These are phyloP conservation scores for Tinamus major DNA, from an alignment of 2,797 vertebrate genomes.

Conservation along the genomic window DNA sequence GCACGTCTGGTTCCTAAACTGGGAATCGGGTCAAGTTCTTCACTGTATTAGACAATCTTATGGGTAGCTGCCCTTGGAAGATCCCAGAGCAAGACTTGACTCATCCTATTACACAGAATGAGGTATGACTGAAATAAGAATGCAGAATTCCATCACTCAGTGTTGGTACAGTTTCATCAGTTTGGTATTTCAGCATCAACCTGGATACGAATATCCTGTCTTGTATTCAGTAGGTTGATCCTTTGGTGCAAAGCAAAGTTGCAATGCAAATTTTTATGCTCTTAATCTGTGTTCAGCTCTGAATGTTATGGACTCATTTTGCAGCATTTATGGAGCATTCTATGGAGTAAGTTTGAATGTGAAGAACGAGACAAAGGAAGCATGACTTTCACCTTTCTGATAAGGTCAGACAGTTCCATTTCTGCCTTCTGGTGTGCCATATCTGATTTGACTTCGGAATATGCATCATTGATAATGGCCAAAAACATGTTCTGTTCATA, in stretches of 20 bases:
- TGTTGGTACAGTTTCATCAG: background rate
- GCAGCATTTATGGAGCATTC: background rate
- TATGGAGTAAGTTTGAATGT: background rate
- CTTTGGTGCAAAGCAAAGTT: background rate
- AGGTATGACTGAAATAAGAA: background rate
- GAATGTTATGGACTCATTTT: background rate
- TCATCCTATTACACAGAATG: background rate
- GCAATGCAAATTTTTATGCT: background rate
- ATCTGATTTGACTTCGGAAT: slow-evolving; percentile 96
- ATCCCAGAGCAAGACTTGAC: background rate
- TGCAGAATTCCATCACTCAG: background rate
- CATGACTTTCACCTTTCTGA: slow-evolving; percentile 88
- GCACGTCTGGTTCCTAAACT: background rate
- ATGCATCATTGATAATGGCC: slow-evolving; percentile 97
- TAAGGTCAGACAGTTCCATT: slow-evolving; percentile 96
- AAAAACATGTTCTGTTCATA: slow-evolving; percentile 94
- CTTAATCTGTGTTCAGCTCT: background rate
- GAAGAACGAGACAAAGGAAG: background rate
- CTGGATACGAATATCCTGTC: background rate
- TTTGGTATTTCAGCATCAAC: fast-evolving
- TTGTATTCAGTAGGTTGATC: background rate
- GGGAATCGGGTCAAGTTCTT: background rate
- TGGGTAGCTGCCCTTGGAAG: background rate
- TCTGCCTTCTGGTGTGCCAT: slow-evolving; percentile 96
- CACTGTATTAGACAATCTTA: background rate